Evolutionary conservation across 1,140 invertebrate genomes (phyloP), one percentile per base, ranked within the genome.

Genomic region (Drosophila ogumai): DNA sequence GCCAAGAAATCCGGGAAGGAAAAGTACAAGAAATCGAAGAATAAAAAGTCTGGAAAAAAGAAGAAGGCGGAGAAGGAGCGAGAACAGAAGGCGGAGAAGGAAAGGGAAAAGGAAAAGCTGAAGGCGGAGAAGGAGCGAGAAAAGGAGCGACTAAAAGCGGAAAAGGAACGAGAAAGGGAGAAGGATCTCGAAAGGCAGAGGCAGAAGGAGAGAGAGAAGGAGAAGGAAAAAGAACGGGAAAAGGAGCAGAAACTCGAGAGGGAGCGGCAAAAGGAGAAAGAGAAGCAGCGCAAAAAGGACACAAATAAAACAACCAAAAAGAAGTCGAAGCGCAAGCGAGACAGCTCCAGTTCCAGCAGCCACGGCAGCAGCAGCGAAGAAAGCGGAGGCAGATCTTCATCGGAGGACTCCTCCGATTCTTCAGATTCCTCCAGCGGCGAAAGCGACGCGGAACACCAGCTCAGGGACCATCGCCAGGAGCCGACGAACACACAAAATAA

Each of bases 301-400:
- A 36, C 46, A 13, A 74, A 75, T 28, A 65, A 57, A 17, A 19
- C 40, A 3, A 43, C 9, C n/a, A 56, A 84, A 28, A 82, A 75
- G 19, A 73, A 87, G 38, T 74, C 81, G 2, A 79, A 80, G n/a
- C 38, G 40, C 22, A 86, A 72, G 36, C 64, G 65, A 1, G 36
- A 78, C 47, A 82, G 66, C 58, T 86, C 76, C 28, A 82, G 74
- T 31, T 78, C 75, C 40, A 88, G 79, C 68, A 74, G 75, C 32
- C n/a, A 28, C 46, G 13, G 6, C 22, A 49, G 46, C 25, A 60
- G 61, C 67, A 76, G 75, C 44, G 56, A 55, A 5, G 66, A 41
- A 25, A 47, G 44, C 19, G 50, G 56, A n/a, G 69, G 44, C n/a
- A 84, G 58, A 31, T 47, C 65, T 13, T 58, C 66, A 15, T 34